A percentile compares a stretch with the other conserved stretches of the same genome.
phyloP scores from a whole-genome alignment of 2,113 vertebrate species.

The Speoplatyrhinus poulsoni region DNA sequence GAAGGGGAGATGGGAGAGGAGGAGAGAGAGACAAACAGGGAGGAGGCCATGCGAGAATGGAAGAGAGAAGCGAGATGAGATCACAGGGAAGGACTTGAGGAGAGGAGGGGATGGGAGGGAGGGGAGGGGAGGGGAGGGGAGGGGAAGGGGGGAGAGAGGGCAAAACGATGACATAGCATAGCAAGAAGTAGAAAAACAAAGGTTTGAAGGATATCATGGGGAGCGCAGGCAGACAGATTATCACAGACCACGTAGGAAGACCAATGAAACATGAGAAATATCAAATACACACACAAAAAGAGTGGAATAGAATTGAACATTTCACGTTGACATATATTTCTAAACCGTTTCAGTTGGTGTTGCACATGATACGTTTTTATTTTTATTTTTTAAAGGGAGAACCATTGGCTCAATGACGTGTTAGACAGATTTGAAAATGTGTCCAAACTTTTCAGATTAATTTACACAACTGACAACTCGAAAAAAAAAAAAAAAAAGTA shows the following conservation, averaged over 20 bases:
- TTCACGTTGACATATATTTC: no score
- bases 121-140: neutral
- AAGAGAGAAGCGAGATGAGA: neutral
- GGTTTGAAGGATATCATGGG: neutral
- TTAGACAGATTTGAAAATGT: no score
- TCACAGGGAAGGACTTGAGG: slow-evolving; percentile 12
- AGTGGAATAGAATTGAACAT: no score
- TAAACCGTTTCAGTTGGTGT: no score
- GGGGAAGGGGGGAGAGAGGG: neutral
- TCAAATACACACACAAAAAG: neutral
- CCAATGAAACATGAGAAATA: neutral
- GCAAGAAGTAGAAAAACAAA: slow-evolving; percentile 9
- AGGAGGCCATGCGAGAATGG: slow-evolving; percentile 1
- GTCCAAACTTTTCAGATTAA: no score
- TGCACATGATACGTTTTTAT: no score
- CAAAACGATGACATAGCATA: neutral
- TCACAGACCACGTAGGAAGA: neutral
- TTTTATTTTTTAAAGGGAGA: no score
- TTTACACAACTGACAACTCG: no score
- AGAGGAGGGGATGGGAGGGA: slow-evolving; percentile 13
- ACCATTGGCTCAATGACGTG: no score
- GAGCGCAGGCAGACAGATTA: slow-evolving; percentile 1
- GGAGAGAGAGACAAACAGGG: slow-evolving; percentile 7
- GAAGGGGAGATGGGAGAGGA: slow-evolving; percentile 4
- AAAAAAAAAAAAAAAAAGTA: no score